These are phyloP conservation scores for Centruroides sculpturatus DNA, from an alignment of 1,140 invertebrate species.

Conservation along the genomic window DNA sequence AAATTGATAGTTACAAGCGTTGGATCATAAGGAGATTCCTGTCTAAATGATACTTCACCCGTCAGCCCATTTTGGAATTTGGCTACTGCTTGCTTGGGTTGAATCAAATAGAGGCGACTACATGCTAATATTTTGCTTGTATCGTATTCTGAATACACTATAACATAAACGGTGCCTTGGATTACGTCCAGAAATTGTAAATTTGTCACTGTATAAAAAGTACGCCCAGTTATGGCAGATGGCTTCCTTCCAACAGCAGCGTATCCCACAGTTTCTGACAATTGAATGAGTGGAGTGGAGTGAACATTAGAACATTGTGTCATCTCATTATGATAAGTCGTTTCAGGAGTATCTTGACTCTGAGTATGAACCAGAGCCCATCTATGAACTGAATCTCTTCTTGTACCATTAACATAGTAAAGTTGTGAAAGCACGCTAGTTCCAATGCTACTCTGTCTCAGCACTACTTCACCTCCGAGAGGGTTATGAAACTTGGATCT, in stretches of 20 bases:
- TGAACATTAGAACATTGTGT: constrained; percentile 8
- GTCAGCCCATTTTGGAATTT: constrained; percentile 63
- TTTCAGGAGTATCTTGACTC: not conserved
- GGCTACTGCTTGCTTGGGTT: constrained; percentile 35
- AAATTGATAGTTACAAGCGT: constrained; percentile 64
- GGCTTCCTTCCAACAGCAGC: constrained; percentile 15
- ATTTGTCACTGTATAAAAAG: constrained; percentile 4
- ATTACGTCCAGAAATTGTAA: constrained; percentile 30
- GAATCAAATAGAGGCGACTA: constrained; percentile 48
- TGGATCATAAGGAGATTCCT: constrained; percentile 68
- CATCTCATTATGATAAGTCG: constrained; percentile 9
- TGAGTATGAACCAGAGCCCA: constrained; percentile 10
- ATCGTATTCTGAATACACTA: constrained; percentile 66
- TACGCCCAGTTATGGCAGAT: constrained; percentile 11
- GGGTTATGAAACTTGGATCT: constrained; percentile 11
- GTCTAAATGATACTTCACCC: constrained; percentile 60
- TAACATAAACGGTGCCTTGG: constrained; percentile 57
- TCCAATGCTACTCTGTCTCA: constrained; percentile 14
- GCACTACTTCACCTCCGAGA: constrained; percentile 9
- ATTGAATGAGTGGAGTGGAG: constrained; percentile 7
- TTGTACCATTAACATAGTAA: constrained; percentile 13
- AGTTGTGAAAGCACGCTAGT: constrained; percentile 14
- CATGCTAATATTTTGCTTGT: constrained; percentile 63
- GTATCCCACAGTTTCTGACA: constrained; percentile 8
- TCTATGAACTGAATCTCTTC: constrained; percentile 13